Percentiles rank a stretch among this genome's conserved stretches.
Conservation (phyloP, 2,113 vertebrate species). For the Penelope pileata region DNA sequence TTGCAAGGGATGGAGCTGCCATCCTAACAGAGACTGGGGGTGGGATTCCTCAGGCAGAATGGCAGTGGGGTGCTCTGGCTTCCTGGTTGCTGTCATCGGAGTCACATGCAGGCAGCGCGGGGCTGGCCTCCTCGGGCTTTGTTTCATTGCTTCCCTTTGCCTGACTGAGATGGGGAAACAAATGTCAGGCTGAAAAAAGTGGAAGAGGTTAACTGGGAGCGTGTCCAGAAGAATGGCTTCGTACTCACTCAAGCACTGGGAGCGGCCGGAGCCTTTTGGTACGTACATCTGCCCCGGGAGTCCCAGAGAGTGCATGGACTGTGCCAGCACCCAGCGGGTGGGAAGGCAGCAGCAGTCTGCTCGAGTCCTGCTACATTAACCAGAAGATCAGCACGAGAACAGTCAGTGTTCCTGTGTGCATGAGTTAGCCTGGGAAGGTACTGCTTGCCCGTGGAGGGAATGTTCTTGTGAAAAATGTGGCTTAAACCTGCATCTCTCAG, state of each 20-base stretch:
- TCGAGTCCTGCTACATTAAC: neutral
- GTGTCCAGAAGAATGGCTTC: neutral
- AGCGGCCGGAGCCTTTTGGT: neutral
- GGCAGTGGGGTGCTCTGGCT: neutral
- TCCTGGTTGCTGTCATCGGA: conserved; percentile 4
- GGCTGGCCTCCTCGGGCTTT: neutral
- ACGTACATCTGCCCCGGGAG: fast-evolving
- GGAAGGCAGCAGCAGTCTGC: fast-evolving
- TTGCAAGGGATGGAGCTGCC: neutral
- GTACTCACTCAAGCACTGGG: fast-evolving
- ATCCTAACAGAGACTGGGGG: neutral
- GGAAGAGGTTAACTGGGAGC: neutral
- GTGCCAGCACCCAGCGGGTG: neutral
- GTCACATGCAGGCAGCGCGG: neutral
- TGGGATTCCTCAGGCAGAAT: fast-evolving
- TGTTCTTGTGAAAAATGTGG: neutral
- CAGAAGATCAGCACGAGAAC: fast-evolving
- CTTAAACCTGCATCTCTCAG: neutral
- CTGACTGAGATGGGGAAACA: neutral
- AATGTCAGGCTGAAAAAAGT: fast-evolving
- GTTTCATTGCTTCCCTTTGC: conserved; percentile 12
- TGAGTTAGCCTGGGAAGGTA: neutral
- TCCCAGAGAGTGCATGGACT: fast-evolving
- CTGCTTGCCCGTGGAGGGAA: neutral
- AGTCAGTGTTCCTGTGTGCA: fast-evolving